These are phyloP conservation scores for Drosophila koepferae DNA, from an alignment of 2,888 invertebrate species.

Conservation along the genomic window DNA sequence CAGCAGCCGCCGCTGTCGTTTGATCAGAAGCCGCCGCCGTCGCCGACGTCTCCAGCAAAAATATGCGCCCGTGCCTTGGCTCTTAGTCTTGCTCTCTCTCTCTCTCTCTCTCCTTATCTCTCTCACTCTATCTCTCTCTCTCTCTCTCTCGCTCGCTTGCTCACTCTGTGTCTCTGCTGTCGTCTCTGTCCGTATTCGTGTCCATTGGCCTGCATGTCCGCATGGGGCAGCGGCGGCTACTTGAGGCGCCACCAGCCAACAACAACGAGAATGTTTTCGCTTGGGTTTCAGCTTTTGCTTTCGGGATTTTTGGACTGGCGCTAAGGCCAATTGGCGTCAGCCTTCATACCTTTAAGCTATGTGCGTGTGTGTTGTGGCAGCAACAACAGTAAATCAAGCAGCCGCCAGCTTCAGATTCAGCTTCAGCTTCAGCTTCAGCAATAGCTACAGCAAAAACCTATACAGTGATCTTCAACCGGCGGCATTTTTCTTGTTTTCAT, in stretches of 20 bases:
- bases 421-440: slow-evolving; percentile 20
- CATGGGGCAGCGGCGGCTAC: slow-evolving; percentile 68
- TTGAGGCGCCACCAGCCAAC: slow-evolving; percentile 73
- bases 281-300: slow-evolving; percentile 54
- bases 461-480: slow-evolving; percentile 69
- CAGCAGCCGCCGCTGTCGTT: slow-evolving; percentile 58
- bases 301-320: slow-evolving; percentile 60
- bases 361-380: slow-evolving; percentile 47
- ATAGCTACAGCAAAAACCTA: slow-evolving; percentile 51
- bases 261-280: slow-evolving; percentile 44
- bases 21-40: slow-evolving; percentile 68
- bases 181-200: slow-evolving; percentile 32
- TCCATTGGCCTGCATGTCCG: slow-evolving; percentile 48
- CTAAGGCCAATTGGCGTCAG: slow-evolving; percentile 78
- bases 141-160: background rate
- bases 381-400: slow-evolving; percentile 69
- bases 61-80: slow-evolving; percentile 56
- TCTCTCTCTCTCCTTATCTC: background rate
- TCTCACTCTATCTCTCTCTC: background rate
- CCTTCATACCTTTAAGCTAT: slow-evolving; percentile 63
- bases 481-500: slow-evolving; percentile 67
- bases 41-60: slow-evolving; percentile 35
- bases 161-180: background rate
- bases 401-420: slow-evolving; percentile 54
- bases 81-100: background rate